Conservation (phyloP, 2,888 invertebrate species). For the Xanthia togata region DNA sequence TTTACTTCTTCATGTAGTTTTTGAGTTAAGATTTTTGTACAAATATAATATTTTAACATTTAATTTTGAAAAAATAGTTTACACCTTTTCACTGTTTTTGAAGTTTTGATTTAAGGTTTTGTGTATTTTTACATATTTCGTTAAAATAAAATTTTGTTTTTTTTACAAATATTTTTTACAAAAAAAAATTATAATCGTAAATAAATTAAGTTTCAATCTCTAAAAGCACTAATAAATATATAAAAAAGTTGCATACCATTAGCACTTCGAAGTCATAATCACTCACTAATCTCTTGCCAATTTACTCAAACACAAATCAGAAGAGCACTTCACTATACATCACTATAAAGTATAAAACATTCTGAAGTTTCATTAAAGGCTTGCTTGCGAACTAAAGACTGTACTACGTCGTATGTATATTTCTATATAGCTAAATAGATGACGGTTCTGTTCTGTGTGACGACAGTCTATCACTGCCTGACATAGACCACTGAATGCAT, state of each 20-base stretch:
- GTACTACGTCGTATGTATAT: slow-evolving; percentile 25
- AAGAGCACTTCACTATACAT: slow-evolving; percentile 69
- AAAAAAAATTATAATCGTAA: neutral
- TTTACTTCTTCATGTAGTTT: neutral
- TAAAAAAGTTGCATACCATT: slow-evolving; percentile 57
- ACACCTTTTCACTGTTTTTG: neutral
- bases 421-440: slow-evolving; percentile 51
- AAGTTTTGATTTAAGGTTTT: neutral
- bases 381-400: slow-evolving; percentile 46
- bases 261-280: slow-evolving; percentile 44
- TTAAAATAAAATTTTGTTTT: neutral
- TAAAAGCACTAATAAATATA: neutral
- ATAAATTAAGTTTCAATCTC: no score
- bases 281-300: slow-evolving; percentile 71
- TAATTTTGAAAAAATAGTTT: neutral
- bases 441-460: slow-evolving; percentile 53
- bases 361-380: slow-evolving; percentile 47
- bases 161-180: no score
- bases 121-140: neutral
- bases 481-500: slow-evolving; percentile 69
- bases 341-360: slow-evolving; percentile 45
- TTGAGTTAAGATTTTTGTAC: neutral
- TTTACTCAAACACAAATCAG: slow-evolving; percentile 77
- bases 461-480: slow-evolving; percentile 59
- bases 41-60: neutral